A percentile compares a stretch with the other conserved stretches of the same genome.
phyloP scores from a whole-genome alignment of 2,888 invertebrate species.

The Drosophila niveifrons region DNA sequence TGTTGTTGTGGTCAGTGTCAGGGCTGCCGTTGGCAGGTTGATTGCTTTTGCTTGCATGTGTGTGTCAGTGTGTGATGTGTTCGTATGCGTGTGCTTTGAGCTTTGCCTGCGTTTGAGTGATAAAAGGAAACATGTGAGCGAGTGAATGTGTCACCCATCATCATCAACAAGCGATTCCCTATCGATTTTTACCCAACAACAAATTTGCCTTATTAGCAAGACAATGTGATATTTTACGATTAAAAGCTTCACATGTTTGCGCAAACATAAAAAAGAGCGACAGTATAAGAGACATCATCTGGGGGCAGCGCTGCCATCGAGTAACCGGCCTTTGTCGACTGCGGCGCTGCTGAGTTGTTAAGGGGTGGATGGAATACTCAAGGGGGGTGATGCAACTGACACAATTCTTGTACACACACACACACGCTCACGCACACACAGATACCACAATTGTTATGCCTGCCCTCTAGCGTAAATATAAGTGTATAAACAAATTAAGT shows the following conservation, averaged over 20 bases:
- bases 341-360: slow-evolving; percentile 23
- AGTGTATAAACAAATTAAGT: slow-evolving; percentile 75
- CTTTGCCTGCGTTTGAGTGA: slow-evolving; percentile 61
- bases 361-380: slow-evolving; percentile 35
- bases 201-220: slow-evolving; percentile 56
- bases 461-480: slow-evolving; percentile 45
- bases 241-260: slow-evolving; percentile 13
- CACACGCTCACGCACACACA: slow-evolving; percentile 10
- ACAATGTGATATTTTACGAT: slow-evolving; percentile 31
- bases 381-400: slow-evolving; percentile 45
- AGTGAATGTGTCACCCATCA: slow-evolving; percentile 68
- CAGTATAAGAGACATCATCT: slow-evolving; percentile 26
- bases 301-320: slow-evolving; percentile 24
- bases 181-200: slow-evolving; percentile 27
- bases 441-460: not conserved
- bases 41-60: slow-evolving; percentile 12
- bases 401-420: slow-evolving; percentile 44
- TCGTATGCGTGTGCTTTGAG: slow-evolving; percentile 28
- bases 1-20: slow-evolving; percentile 78
- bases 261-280: slow-evolving; percentile 9
- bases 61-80: slow-evolving; percentile 8
- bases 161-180: slow-evolving; percentile 8
- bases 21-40: slow-evolving; percentile 62
- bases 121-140: slow-evolving; percentile 53
- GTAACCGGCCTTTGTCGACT: slow-evolving; percentile 58